Evolutionary conservation across 2,888 invertebrate genomes (phyloP).

Genomic region (Bruchidius siliquastri): DNA sequence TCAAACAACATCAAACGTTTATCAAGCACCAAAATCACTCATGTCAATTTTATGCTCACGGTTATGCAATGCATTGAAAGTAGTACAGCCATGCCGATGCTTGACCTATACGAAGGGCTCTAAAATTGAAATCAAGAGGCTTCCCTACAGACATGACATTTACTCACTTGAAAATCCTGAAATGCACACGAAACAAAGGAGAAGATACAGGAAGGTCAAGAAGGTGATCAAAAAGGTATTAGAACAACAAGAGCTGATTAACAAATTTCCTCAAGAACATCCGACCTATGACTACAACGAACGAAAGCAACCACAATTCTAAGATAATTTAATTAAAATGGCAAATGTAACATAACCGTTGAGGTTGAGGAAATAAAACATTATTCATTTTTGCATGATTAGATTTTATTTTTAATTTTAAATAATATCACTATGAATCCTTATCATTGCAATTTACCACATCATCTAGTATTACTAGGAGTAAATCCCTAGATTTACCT

Average conservation of each 20-base stretch:
- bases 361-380: too few species aligned
- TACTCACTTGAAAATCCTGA: conserved; percentile 2
- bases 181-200: neutral
- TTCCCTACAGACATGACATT: neutral
- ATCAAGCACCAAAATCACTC: neutral
- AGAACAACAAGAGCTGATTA: neutral
- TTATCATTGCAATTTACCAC: too few species aligned
- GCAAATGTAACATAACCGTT: neutral
- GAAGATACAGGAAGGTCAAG: conserved; percentile 1
- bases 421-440: too few species aligned
- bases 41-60: neutral
- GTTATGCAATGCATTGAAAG: neutral
- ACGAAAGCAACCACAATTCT: neutral
- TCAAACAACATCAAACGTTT: neutral
- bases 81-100: neutral
- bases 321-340: neutral
- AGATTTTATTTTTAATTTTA: too few species aligned
- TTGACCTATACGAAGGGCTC: neutral
- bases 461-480: too few species aligned
- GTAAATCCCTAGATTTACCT: too few species aligned
- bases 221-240: conserved; percentile 3
- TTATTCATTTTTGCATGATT: too few species aligned
- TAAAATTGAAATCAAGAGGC: neutral
- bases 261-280: neutral
- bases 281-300: neutral